phyloP scores from a whole-genome alignment of 2,888 invertebrate species.

The Balanococcus diminutus region DNA sequence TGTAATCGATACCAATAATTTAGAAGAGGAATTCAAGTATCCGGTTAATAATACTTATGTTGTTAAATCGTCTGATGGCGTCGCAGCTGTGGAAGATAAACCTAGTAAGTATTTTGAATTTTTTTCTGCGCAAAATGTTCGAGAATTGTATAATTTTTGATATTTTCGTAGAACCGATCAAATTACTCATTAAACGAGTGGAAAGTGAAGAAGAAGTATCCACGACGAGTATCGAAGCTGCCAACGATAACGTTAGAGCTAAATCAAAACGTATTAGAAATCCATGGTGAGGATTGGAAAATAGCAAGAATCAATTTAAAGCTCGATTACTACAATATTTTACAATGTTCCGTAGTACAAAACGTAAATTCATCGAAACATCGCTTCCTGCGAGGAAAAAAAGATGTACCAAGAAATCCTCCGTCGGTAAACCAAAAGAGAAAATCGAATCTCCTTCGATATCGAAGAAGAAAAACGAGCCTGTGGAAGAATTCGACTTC shows the following conservation, averaged over 20 bases:
- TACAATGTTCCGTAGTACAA: slow-evolving; percentile 33
- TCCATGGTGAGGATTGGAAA: slow-evolving; percentile 9
- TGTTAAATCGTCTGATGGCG: slow-evolving; percentile 8
- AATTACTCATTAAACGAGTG: slow-evolving; percentile 43
- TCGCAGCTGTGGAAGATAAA: slow-evolving; percentile 29
- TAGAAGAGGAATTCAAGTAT: slow-evolving; percentile 34
- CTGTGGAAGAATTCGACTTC: slow-evolving; percentile 25
- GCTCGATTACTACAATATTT: too few relatives aligned
- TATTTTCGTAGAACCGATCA: slow-evolving; percentile 31
- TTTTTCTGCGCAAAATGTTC: neutral
- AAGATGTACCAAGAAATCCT: neutral
- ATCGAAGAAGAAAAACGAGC: neutral
- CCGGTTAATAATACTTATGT: slow-evolving; percentile 43
- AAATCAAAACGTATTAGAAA: slow-evolving; percentile 46
- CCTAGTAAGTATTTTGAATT: slow-evolving; percentile 16
- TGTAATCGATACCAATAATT: slow-evolving; percentile 1
- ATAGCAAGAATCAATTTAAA: too few relatives aligned
- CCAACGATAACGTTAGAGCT: neutral
- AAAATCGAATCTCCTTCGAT: slow-evolving; percentile 1
- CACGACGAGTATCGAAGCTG: neutral
- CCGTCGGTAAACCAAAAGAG: neutral
- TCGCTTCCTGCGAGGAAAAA: slow-evolving; percentile 15
- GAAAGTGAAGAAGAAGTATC: slow-evolving; percentile 48
- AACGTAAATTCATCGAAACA: slow-evolving; percentile 36
- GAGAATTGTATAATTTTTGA: neutral